Conservation (phyloP, 2,113 vertebrate genomes). For the Rhizomys pruinosus region DNA sequence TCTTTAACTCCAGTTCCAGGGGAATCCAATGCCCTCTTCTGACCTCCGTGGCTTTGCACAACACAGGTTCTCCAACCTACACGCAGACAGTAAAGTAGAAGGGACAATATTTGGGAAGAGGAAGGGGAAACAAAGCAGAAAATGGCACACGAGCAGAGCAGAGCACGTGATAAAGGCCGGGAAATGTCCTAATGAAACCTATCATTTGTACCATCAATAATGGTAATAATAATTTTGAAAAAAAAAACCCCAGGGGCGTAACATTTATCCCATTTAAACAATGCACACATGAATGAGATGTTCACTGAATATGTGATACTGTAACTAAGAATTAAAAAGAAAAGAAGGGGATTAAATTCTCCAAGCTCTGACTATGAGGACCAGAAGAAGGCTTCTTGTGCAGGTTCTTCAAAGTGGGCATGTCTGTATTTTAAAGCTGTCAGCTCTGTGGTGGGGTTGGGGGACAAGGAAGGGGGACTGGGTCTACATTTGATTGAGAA, state of each 20-base stretch:
- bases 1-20: no score
- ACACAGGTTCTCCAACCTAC: no score
- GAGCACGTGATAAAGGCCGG: not conserved
- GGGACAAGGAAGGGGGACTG: no score
- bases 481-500: no score
- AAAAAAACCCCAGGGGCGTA: not conserved
- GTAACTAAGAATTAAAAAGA: not conserved
- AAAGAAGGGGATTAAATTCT: not conserved
- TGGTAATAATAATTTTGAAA: not conserved
- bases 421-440: not conserved
- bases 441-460: not conserved
- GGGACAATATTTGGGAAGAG: not conserved
- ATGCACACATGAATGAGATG: not conserved
- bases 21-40: no score
- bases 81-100: no score
- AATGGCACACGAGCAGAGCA: no score
- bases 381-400: not conserved
- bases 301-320: not conserved
- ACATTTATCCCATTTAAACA: not conserved
- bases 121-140: not conserved
- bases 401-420: not conserved
- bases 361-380: not conserved
- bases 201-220: not conserved
- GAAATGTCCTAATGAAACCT: not conserved
- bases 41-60: no score